Evolutionary conservation across 2,113 vertebrate genomes (phyloP), one percentile per base, ranked within the genome.

Genomic region (Colinus virginianus): DNA sequence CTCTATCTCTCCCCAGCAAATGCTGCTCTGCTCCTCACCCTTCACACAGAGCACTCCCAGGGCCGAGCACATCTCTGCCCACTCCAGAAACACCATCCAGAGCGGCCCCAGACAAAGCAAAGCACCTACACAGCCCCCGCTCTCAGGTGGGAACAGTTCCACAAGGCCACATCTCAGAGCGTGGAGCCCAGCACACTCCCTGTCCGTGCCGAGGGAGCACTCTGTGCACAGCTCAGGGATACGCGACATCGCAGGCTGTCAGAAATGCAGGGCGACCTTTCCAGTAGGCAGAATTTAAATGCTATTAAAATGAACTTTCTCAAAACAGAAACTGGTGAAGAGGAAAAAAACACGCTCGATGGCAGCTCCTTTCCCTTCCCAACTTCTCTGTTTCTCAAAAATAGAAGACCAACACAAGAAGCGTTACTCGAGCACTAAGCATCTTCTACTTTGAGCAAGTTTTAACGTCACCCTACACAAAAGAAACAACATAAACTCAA

Each of bases 81-180:
- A 28, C 78, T 90, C 89, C 78, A 94, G 91, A 92, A 94, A 94
- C 74, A 56, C 79, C 53, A 18, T 85, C 63, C 89, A 87, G 8
- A 26, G 87, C 78, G 83, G 61, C 13, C 43, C 59, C 70, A 92
- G 89, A 92, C 89, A 92, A 94, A 94, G 87, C 87, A 87, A 95
- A 25, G 63, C 48, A 80, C 58, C 62, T 59, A 64, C 59, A 62
- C 71, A 87, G 88, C 74, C 68, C 71, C 81, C 43, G 49, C 49
- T 84, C 55, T 53, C 79, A 90, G 84, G 88, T 95, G 14, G n/a
- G 56, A 49, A 0, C 21, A 48, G 32, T 12, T 85, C 59, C 64
- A 51, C 66, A 63, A 88, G 23, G 91, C 32, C 85, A 85, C 84
- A 90, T 53, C 78, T 77, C 34, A 83, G 94, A 92, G 85, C 87